These are phyloP conservation scores for Trichechus manatus DNA, from an alignment of 2,113 vertebrate species.

Conservation along the genomic window DNA sequence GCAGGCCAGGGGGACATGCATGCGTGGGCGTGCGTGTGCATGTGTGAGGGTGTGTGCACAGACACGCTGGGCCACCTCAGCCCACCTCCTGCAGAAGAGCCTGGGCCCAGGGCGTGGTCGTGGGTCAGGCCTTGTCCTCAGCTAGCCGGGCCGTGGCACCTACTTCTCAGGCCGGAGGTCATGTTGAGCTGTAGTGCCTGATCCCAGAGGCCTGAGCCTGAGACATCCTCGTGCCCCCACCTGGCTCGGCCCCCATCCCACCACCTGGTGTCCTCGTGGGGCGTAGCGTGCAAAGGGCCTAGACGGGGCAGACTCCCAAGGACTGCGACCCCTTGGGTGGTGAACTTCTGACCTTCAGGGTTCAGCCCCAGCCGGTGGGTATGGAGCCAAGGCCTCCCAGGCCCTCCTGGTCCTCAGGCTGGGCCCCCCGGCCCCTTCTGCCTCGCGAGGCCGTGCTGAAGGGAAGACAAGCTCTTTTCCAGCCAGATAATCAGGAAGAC, in stretches of 20 bases:
- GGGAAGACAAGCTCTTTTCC: not conserved
- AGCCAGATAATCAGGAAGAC: rapidly evolving
- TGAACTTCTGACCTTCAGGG: not conserved
- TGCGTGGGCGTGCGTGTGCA: constrained; percentile 41
- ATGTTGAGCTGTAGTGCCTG: not conserved
- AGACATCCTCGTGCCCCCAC: not conserved
- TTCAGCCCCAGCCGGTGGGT: rapidly evolving
- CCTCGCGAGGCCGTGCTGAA: not conserved
- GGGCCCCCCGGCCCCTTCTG: not conserved
- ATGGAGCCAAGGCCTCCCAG: not conserved
- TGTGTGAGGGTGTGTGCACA: not conserved
- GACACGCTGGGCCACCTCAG: constrained; percentile 34
- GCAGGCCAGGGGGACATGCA: too few species aligned
- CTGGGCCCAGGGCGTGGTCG: not conserved
- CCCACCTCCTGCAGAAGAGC: not conserved
- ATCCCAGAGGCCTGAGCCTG: too few species aligned
- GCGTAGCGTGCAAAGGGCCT: not conserved
- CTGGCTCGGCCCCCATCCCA: rapidly evolving
- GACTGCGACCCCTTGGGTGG: rapidly evolving
- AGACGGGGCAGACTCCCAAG: not conserved
- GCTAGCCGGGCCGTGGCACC: not conserved
- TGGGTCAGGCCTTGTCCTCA: not conserved
- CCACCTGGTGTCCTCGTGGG: not conserved
- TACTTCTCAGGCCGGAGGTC: not conserved
- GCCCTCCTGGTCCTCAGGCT: not conserved